phyloP scores from a whole-genome alignment of 2,113 vertebrate genomes.

The Eidolon helvum region DNA sequence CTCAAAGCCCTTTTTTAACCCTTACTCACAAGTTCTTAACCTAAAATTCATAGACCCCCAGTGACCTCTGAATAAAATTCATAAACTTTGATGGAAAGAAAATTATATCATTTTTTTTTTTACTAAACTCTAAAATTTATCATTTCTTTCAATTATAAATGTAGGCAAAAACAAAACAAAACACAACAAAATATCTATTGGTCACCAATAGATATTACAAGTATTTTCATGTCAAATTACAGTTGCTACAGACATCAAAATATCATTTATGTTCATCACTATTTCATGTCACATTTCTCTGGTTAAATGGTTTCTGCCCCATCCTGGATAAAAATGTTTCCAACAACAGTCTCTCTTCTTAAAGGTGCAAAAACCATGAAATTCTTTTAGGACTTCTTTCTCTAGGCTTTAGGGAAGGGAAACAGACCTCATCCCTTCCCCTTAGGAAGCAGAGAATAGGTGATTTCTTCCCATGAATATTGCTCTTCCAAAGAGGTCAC shows the following conservation, averaged over 20 bases:
- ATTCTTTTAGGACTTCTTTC: not conserved
- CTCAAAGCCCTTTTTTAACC: not conserved
- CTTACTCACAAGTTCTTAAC: not conserved
- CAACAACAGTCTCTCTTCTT: not conserved
- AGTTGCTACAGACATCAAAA: slow-evolving; percentile 9
- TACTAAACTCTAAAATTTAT: not conserved
- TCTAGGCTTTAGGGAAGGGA: not conserved
- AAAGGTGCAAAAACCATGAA: not conserved
- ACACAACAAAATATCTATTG: not conserved
- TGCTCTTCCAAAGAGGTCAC: not conserved
- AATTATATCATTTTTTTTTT: not conserved
- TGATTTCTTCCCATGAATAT: not conserved
- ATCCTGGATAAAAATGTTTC: not conserved
- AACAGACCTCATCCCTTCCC: not conserved
- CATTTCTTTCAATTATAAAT: not conserved
- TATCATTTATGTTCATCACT: not conserved
- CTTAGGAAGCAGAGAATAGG: not conserved
- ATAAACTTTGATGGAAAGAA: not conserved
- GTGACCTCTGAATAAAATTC: not conserved
- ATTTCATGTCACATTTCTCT: not conserved
- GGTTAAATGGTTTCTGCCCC: not conserved
- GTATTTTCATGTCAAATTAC: not conserved
- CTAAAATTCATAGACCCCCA: not conserved
- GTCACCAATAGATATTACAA: not conserved
- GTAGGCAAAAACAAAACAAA: not conserved